phyloP scores from a whole-genome alignment of 1,140 invertebrate genomes.

The Drosophila funebris region DNA sequence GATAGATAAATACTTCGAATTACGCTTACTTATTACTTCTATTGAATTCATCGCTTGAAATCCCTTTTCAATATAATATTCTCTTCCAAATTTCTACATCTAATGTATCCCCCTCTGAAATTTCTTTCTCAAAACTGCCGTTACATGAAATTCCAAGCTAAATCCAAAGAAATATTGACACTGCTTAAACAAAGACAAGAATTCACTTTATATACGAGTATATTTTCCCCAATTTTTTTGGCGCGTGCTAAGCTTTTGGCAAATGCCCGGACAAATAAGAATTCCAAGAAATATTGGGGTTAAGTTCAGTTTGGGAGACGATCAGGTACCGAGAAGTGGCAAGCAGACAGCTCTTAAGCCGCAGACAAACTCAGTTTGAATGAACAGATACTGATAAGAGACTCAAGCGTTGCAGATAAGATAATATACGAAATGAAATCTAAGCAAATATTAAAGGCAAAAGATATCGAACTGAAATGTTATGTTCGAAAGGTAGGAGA shows the following conservation, averaged over 20 bases:
- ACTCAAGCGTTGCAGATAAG: slow-evolving; percentile 40
- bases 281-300: slow-evolving; percentile 72
- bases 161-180: slow-evolving; percentile 48
- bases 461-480: slow-evolving; percentile 43
- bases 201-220: slow-evolving; percentile 5
- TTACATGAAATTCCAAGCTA: slow-evolving; percentile 12
- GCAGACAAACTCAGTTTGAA: slow-evolving; percentile 6
- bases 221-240: slow-evolving; percentile 25
- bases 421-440: slow-evolving; percentile 56
- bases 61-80: neutral
- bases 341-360: neutral
- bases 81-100: neutral
- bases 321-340: slow-evolving; percentile 55
- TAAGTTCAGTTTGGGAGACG: slow-evolving; percentile 59
- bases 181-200: slow-evolving; percentile 31
- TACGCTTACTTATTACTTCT: too few relatives aligned
- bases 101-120: neutral
- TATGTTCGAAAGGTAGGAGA: slow-evolving; percentile 46
- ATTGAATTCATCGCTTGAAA: too few relatives aligned
- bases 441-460: slow-evolving; percentile 54
- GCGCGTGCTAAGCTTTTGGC: slow-evolving; percentile 73
- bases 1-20: too few relatives aligned
- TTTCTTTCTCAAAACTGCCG: slow-evolving; percentile 9
- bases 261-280: slow-evolving; percentile 56
- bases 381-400: slow-evolving; percentile 3